Base-by-base conservation (phyloP, 2,888 invertebrate species). In the Macrosiphum euphorbiae region DNA sequence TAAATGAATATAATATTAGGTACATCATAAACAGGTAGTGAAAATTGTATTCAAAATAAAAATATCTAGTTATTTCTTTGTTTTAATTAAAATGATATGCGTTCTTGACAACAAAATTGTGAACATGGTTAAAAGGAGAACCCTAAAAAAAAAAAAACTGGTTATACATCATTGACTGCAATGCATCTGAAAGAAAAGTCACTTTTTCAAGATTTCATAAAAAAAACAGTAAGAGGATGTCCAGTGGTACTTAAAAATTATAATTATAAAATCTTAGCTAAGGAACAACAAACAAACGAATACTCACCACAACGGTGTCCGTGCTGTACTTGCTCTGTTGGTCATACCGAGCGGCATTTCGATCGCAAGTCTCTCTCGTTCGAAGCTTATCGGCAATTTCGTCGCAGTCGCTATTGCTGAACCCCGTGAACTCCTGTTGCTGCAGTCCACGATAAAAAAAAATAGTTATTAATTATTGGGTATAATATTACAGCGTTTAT, bases 381-480 rank as follows among this genome's bases (percentile, higher is more conserved):
- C 58, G 20, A 28, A 67, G 41, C 50, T 52, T n/a, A 35, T n/a
- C n/a, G n/a, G n/a, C 44, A 44, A 10, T 7, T 52, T 50, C 55
- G 7, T 88, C 52, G 35, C 61, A 55, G 26, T 20, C 90, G 11
- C 20, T 86, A 3, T 41, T 47, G 50, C 20, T 94, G 41, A 94
- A 94, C 1, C 90, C 94, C 44, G 10, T 52, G 41, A 94, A 94
- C 10, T 90, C 90, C 24, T 67, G 84, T 92, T 88, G 78, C 88
- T 93, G 47, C 47, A 58, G n/a, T 24, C n/a, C 5, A 35, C 52
- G 8, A 58, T 44, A 47, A 86, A 78, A 86, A 78, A 78, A n/a
- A 35, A 35, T 35, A 78, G 35, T 35, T 67, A n/a, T 13, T 52
- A n/a, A n/a, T 47, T 24, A 55, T 58, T 58, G n/a, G n/a, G n/a